Conservation (phyloP, 2,113 vertebrate species). For the Scatophagus argus region DNA sequence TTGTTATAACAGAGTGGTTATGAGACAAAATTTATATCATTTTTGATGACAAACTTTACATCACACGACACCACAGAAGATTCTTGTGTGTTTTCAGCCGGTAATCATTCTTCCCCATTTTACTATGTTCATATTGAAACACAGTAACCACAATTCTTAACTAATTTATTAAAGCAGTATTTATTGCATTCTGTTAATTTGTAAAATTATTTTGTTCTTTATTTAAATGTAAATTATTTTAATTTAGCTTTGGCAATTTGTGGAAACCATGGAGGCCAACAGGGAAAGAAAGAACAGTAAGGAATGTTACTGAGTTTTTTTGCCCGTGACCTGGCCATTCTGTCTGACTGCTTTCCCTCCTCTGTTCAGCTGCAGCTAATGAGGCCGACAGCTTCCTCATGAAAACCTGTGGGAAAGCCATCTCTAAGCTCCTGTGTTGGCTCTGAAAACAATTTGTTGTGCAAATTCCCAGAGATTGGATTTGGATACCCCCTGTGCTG, state of each 20-base stretch:
- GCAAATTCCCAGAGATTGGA: constrained; percentile 59
- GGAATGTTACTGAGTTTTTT: constrained; percentile 35
- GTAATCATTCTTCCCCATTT: too few species aligned
- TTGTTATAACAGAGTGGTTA: too few species aligned
- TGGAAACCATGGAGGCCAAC: background rate
- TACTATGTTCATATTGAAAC: too few species aligned
- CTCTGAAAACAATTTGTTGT: constrained; percentile 48
- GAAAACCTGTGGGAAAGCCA: constrained; percentile 64
- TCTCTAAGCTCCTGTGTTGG: constrained; percentile 58
- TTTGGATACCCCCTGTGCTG: constrained; percentile 60
- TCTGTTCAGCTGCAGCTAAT: constrained; percentile 53
- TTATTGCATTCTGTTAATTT: background rate
- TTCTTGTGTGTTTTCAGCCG: too few species aligned
- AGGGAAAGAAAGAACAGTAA: background rate
- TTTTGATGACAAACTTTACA: too few species aligned
- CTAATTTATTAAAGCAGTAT: too few species aligned
- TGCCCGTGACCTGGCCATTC: constrained; percentile 43
- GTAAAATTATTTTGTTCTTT: background rate
- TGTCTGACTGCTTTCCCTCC: constrained; percentile 49
- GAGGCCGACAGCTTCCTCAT: constrained; percentile 50
- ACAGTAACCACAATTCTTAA: too few species aligned
- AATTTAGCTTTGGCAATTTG: background rate
- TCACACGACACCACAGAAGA: too few species aligned
- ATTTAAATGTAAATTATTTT: background rate
- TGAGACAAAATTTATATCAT: too few species aligned